Percentiles rank a stretch among this genome's conserved stretches.
phyloP scores from a whole-genome alignment of 2,888 invertebrate genomes.

The Zygaena filipendulae region DNA sequence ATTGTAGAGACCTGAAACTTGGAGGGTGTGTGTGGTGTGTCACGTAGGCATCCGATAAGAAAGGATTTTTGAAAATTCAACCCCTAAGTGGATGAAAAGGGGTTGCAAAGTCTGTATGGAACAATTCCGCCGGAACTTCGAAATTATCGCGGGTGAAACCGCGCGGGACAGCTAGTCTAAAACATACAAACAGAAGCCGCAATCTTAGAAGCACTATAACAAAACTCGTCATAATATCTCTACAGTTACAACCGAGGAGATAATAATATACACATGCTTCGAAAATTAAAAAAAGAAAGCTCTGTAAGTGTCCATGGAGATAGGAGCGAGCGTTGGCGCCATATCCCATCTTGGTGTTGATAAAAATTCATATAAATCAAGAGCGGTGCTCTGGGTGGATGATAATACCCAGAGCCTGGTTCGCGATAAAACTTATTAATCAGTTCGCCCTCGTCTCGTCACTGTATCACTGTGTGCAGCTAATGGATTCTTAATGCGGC shows the following conservation, averaged over 20 bases:
- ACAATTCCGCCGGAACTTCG: too few relatives aligned
- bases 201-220: background rate
- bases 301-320: conserved; percentile 8
- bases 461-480: conserved; percentile 10
- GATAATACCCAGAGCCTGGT: conserved; percentile 26
- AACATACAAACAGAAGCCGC: background rate
- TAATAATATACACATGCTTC: background rate
- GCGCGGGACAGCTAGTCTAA: too few relatives aligned
- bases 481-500: conserved; percentile 46
- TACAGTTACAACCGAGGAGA: background rate
- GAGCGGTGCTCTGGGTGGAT: conserved; percentile 21
- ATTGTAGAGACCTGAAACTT: too few relatives aligned
- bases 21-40: too few relatives aligned
- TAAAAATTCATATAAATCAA: conserved; percentile 33
- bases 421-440: conserved; percentile 38
- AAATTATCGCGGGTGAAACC: too few relatives aligned
- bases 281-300: background rate
- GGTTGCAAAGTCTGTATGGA: too few relatives aligned
- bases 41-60: too few relatives aligned
- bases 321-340: conserved; percentile 24
- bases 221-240: background rate
- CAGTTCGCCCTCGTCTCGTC: conserved; percentile 23
- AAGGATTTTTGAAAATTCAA: too few relatives aligned
- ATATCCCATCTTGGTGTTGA: conserved; percentile 28
- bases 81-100: too few relatives aligned